Base-by-base conservation (phyloP, 1,140 invertebrate genomes). In the Caligus rogercresseyi region DNA sequence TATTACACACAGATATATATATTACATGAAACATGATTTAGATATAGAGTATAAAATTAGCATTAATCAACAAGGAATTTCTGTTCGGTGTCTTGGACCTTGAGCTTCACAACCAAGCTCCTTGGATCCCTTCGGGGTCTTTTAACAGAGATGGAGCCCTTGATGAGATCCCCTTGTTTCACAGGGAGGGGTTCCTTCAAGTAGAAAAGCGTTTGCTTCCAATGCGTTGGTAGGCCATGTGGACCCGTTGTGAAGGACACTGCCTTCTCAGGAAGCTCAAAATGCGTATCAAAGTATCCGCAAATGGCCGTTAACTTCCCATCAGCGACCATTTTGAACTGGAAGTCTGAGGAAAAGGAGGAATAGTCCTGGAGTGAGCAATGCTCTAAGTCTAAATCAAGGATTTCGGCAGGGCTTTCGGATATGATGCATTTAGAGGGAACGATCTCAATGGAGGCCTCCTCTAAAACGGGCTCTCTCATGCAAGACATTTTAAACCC, bases 201-300 rank as follows among this genome's bases (percentile, higher is more conserved):
- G 68, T 90, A 91, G 71, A 98, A 93, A 7, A 94, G 81, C 1
- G 92, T 95, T 74, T 98, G 95, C 74, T 96, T 96, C 94, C 94
- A 98, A 75, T 98, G 93, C 7, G 93, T 98, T 56, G 78, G 76
- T 65, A 78, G 77, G 68, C 80, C 79, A 65, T 76, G 76, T 59
- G 84, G 91, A 69, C 82, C 83, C 66, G 86, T 89, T 61, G 80
- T 82, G 53, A 89, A 77, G 11, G 75, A 71, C n/a, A 86, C 74
- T 21, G 77, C 72, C 68, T 78, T 77, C 15, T 53, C 24, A 1
- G 82, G 80, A 58, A 89, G 70, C 11, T 23, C 84, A 71, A 91
- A 91, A 67, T 82, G 82, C n/a, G 83, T 83, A 74, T 90, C 86
- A 75, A 98, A 98, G 77, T 89, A 97, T 15, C 89, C 90, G 60